phyloP scores from a whole-genome alignment of 2,797 vertebrate species.

The Thalassophryne amazonica region DNA sequence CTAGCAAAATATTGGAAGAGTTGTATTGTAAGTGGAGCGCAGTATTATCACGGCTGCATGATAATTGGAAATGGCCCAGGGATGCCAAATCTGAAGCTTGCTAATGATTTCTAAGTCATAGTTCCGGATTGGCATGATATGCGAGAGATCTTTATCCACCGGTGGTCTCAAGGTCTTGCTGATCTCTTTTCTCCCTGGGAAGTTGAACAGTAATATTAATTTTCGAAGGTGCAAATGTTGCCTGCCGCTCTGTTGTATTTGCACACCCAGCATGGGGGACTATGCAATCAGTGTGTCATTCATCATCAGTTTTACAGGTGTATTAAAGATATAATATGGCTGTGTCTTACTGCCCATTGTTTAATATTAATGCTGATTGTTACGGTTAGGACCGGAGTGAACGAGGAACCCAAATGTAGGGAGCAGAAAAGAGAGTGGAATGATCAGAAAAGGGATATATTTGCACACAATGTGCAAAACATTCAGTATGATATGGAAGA shows the following conservation, averaged over 20 bases:
- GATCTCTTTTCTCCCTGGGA: slow-evolving; percentile 66
- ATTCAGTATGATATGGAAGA: too few species aligned
- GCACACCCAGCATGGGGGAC: slow-evolving; percentile 14
- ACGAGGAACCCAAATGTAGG: too few species aligned
- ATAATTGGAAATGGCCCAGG: slow-evolving; percentile 44
- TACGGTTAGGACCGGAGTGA: too few species aligned
- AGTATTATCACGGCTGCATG: slow-evolving; percentile 44
- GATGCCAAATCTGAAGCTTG: slow-evolving; percentile 60
- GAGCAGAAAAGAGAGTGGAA: too few species aligned
- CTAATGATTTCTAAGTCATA: slow-evolving; percentile 76
- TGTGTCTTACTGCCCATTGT: too few species aligned
- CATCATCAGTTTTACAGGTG: slow-evolving; percentile 33
- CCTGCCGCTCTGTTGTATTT: slow-evolving; percentile 21
- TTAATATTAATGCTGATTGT: too few species aligned
- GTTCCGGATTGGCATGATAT: slow-evolving; percentile 66
- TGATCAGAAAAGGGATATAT: too few species aligned
- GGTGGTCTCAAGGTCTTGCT: slow-evolving; percentile 78
- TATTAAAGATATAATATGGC: too few species aligned
- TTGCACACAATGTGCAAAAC: too few species aligned
- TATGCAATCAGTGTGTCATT: slow-evolving; percentile 26
- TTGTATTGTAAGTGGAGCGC: slow-evolving; percentile 27
- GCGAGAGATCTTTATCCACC: slow-evolving; percentile 74
- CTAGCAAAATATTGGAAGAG: slow-evolving; percentile 1
- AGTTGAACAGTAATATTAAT: slow-evolving; percentile 69
- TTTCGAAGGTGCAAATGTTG: slow-evolving; percentile 70